These are phyloP conservation scores for Antheraea yamamai DNA, from an alignment of 2,888 invertebrate species.

Conservation along the genomic window DNA sequence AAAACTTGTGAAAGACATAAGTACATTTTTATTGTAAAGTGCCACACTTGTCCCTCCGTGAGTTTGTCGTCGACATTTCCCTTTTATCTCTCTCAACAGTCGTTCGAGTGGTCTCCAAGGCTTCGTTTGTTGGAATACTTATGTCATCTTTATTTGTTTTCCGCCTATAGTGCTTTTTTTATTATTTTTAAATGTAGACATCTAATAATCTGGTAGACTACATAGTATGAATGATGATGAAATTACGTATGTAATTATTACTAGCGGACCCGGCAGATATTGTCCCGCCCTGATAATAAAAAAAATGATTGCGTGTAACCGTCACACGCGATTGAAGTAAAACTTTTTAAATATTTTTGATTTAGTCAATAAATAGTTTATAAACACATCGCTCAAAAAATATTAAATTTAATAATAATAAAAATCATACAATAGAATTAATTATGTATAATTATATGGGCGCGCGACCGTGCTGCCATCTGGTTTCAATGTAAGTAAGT, in stretches of 20 bases:
- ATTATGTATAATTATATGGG: too few species aligned
- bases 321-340: too few species aligned
- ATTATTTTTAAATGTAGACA: slow-evolving; percentile 21
- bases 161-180: slow-evolving; percentile 28
- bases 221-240: background rate
- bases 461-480: too few species aligned
- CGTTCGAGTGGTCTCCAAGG: slow-evolving; percentile 38
- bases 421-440: too few species aligned
- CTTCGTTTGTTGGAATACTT: slow-evolving; percentile 33
- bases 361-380: too few species aligned
- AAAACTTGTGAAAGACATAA: slow-evolving; percentile 10
- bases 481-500: too few species aligned
- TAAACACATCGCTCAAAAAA: too few species aligned
- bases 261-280: too few species aligned
- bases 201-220: background rate
- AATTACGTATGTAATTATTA: background rate
- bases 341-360: too few species aligned
- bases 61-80: slow-evolving; percentile 37
- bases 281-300: too few species aligned
- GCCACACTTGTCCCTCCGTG: slow-evolving; percentile 36
- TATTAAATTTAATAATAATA: too few species aligned
- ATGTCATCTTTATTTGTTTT: slow-evolving; percentile 39
- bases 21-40: slow-evolving; percentile 33
- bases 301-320: too few species aligned
- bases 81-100: slow-evolving; percentile 38